Evolutionary conservation across 2,797 vertebrate genomes (phyloP).

Genomic region (Acropternis orthonyx): DNA sequence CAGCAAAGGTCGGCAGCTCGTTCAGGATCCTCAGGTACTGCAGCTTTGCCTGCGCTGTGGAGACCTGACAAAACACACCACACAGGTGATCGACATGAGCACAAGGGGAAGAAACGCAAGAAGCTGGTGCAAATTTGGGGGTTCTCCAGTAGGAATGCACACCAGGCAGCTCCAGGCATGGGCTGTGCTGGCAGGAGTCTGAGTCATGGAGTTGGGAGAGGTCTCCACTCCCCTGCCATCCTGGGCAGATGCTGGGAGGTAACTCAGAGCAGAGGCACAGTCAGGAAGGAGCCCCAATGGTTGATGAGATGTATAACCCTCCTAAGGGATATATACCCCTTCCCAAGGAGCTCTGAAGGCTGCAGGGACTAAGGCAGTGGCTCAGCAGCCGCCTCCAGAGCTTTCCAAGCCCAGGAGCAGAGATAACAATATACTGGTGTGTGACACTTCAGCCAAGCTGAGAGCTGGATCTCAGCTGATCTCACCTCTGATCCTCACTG

Average conservation of each 20-base stretch:
- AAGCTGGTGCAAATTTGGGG: background rate
- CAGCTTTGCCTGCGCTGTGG: constrained; percentile 94
- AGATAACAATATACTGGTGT: background rate
- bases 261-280: background rate
- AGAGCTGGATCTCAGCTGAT: background rate
- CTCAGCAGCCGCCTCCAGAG: background rate
- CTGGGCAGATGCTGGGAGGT: background rate
- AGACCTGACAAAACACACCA: constrained; percentile 82
- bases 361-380: background rate
- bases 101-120: background rate
- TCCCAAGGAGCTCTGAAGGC: background rate
- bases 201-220: fast-evolving
- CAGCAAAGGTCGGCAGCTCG: constrained; percentile 95
- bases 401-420: background rate
- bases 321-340: background rate
- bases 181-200: background rate
- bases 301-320: background rate
- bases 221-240: background rate
- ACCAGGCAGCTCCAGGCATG: background rate
- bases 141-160: background rate
- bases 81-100: background rate
- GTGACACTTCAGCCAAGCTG: background rate
- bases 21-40: constrained; percentile 97
- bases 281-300: background rate
- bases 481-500: background rate